Percentiles rank a stretch among this genome's conserved stretches.
These are phyloP conservation scores for Tetropium fuscum DNA, from an alignment of 2,888 invertebrate genomes.

Conservation along the genomic window DNA sequence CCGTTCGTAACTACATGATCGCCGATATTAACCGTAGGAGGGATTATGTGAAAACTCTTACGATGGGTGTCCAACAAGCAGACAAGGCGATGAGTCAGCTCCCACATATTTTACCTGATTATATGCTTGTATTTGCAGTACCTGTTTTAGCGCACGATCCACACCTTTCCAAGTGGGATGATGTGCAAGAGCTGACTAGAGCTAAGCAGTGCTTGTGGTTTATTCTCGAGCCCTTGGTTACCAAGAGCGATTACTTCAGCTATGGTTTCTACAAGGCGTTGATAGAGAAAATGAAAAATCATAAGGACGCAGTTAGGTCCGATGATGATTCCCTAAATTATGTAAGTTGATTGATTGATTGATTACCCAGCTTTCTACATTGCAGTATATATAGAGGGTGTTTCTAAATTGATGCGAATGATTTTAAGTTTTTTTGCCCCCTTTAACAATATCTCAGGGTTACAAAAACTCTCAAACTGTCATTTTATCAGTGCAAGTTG, in stretches of 20 bases:
- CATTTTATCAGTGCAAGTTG: no score
- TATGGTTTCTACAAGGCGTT: constrained; percentile 95
- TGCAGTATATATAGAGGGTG: no score
- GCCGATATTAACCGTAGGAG: constrained; percentile 89
- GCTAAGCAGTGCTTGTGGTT: constrained; percentile 93
- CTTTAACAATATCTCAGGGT: no score
- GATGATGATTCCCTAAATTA: constrained; percentile 86
- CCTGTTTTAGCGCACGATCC: constrained; percentile 96
- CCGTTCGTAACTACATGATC: constrained; percentile 84
- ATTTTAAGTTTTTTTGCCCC: no score
- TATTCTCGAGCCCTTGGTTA: constrained; percentile 92
- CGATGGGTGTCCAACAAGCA: constrained; percentile 74
- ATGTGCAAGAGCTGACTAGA: constrained; percentile 81
- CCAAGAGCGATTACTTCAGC: constrained; percentile 93
- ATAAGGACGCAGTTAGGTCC: constrained; percentile 88
- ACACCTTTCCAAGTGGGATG: constrained; percentile 81
- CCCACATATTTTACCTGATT: constrained; percentile 94
- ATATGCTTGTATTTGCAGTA: constrained; percentile 97
- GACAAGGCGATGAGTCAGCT: constrained; percentile 81
- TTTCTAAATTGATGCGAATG: no score
- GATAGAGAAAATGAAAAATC: constrained; percentile 94
- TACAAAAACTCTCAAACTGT: no score
- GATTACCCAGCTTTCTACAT: no score
- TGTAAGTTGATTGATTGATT: constrained; percentile 70
- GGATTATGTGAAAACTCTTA: constrained; percentile 90